A percentile compares a stretch with the other conserved stretches of the same genome.
These are phyloP conservation scores for Anas acuta DNA, from an alignment of 2,797 vertebrate genomes.

Conservation along the genomic window DNA sequence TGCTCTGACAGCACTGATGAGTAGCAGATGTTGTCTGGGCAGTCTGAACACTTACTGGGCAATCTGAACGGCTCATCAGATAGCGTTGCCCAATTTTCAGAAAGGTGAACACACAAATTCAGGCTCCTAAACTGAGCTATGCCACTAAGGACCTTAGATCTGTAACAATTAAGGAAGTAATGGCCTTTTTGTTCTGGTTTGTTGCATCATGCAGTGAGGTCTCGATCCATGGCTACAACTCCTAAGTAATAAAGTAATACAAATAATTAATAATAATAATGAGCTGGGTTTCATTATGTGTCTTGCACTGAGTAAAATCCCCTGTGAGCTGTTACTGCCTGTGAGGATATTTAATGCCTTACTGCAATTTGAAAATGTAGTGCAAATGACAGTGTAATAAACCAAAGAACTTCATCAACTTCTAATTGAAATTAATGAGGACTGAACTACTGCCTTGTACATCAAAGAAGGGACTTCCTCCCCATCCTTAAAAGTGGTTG, in stretches of 20 bases:
- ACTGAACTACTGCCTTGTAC: constrained; percentile 34
- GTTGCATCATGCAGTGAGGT: not conserved
- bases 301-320: constrained; percentile 50
- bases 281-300: not conserved
- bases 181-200: constrained; percentile 6
- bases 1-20: fast-evolving
- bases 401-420: constrained; percentile 75
- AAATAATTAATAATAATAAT: constrained; percentile 56
- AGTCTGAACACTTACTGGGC: not conserved
- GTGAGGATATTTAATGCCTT: constrained; percentile 67
- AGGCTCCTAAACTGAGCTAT: not conserved
- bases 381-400: constrained; percentile 61
- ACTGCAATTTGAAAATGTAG: constrained; percentile 67
- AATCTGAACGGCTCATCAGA: not conserved
- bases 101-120: not conserved
- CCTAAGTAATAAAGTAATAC: constrained; percentile 1
- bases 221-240: constrained; percentile 1
- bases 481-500: not conserved
- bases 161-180: not conserved
- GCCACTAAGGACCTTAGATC: not conserved
- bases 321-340: constrained; percentile 41
- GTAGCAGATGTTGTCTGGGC: not conserved
- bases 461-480: constrained; percentile 38
- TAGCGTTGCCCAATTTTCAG: not conserved
- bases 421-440: constrained; percentile 71